A percentile compares a stretch with the other conserved stretches of the same genome.
These are phyloP conservation scores for Gymnobelideus leadbeateri DNA, from an alignment of 2,113 vertebrate genomes.

Conservation along the genomic window DNA sequence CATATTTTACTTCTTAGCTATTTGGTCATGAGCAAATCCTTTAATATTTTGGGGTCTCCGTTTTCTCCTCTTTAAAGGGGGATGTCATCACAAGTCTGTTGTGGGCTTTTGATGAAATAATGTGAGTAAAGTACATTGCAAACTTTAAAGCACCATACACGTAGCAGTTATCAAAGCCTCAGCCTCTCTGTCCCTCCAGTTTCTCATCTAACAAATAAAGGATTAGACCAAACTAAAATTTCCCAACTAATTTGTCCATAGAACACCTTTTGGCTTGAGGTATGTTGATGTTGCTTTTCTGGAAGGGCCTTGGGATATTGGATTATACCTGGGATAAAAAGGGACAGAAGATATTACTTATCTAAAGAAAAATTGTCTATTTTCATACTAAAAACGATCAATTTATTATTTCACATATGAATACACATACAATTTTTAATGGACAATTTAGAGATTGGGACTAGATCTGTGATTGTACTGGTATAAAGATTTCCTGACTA, in stretches of 20 bases:
- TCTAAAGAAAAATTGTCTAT: not conserved
- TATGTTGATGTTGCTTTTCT: not conserved
- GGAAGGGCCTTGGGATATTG: not conserved
- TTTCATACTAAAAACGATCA: not conserved
- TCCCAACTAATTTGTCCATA: not conserved
- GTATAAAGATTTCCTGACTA: not conserved
- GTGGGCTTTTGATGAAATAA: not conserved
- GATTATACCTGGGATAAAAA: not conserved
- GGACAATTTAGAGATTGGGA: not conserved
- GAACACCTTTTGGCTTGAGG: not conserved
- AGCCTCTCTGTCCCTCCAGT: not conserved
- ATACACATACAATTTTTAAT: not conserved
- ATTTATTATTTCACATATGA: not conserved
- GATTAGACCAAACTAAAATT: not conserved
- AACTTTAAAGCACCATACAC: not conserved
- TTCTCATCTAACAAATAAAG: not conserved
- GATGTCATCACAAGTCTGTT: not conserved
- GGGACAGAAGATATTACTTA: not conserved
- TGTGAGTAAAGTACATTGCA: not conserved
- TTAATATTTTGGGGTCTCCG: not conserved
- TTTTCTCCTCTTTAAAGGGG: not conserved
- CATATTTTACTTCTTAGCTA: not conserved
- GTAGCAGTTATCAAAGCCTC: not conserved
- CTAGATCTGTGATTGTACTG: not conserved
- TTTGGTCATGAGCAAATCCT: not conserved